Percentiles rank a stretch among this genome's conserved stretches.
Conservation (phyloP, 2,888 invertebrate species). For the Podabrus alpinus region DNA sequence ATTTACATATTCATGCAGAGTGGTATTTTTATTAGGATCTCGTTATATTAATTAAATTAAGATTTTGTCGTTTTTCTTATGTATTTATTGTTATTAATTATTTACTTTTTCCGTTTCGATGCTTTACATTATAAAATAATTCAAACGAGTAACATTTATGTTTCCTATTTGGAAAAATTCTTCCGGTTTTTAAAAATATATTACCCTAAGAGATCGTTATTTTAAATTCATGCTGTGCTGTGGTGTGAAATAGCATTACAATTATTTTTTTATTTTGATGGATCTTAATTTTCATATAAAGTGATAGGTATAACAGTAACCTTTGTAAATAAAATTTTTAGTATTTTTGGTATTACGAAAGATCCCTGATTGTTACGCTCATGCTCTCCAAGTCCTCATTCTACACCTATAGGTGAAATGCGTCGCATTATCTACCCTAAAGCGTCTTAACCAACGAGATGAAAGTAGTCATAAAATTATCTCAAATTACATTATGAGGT, state of each 20-base stretch:
- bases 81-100: not conserved
- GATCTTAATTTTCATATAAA: not conserved
- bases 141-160: not conserved
- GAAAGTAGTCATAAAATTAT: conserved; percentile 53
- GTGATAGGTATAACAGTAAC: not conserved
- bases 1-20: not conserved
- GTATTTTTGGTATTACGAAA: not conserved
- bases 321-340: not conserved
- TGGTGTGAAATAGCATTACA: not conserved
- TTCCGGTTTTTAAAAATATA: not conserved
- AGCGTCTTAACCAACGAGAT: conserved; percentile 52
- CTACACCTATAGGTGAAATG: conserved; percentile 44
- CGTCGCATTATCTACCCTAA: conserved; percentile 48
- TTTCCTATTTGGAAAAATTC: not conserved
- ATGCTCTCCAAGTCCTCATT: conserved; percentile 32
- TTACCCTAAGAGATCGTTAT: not conserved
- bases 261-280: not conserved
- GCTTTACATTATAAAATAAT: not conserved
- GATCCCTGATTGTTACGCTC: not conserved
- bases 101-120: not conserved
- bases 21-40: not conserved
- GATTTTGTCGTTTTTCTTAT: not conserved
- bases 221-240: not conserved
- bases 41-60: not conserved
- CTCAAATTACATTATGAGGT: conserved; percentile 48